Conservation (phyloP, 1,140 invertebrate genomes). For the Brachionus asplanchnoidis region DNA sequence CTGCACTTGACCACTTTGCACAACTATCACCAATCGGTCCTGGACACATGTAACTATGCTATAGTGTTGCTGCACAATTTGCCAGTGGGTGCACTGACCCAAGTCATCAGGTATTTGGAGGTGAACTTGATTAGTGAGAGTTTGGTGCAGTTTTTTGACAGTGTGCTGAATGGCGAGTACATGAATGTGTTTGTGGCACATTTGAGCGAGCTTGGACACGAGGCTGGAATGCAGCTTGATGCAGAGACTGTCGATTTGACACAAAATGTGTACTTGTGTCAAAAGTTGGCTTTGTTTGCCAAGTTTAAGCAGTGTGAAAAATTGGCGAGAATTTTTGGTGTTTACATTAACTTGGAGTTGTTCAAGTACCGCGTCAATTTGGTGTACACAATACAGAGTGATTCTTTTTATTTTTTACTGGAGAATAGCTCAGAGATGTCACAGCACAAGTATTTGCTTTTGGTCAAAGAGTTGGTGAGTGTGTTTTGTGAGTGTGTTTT, state of each 20-base stretch:
- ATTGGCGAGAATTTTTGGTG: not conserved
- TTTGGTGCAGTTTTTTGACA: not conserved
- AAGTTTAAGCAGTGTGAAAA: not conserved
- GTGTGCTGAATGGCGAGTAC: not conserved
- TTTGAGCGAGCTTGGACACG: not conserved
- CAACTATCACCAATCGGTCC: not conserved
- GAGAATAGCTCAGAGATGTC: not conserved
- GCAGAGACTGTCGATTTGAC: not conserved
- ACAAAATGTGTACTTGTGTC: not conserved
- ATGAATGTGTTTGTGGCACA: not conserved
- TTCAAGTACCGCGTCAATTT: not conserved
- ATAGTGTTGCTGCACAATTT: not conserved
- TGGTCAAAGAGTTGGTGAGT: not conserved
- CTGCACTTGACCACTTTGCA: not conserved
- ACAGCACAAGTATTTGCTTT: not conserved
- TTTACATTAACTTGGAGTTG: not conserved
- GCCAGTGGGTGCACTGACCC: not conserved
- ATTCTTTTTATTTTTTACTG: not conserved
- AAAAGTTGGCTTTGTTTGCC: not conserved
- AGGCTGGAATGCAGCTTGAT: not conserved
- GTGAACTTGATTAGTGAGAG: not conserved
- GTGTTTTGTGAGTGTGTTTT: not conserved
- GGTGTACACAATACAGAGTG: not conserved
- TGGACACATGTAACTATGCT: not conserved
- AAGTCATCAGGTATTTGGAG: not conserved